These are phyloP conservation scores for Chelonus formosanus DNA, from an alignment of 2,888 invertebrate genomes.

Conservation along the genomic window DNA sequence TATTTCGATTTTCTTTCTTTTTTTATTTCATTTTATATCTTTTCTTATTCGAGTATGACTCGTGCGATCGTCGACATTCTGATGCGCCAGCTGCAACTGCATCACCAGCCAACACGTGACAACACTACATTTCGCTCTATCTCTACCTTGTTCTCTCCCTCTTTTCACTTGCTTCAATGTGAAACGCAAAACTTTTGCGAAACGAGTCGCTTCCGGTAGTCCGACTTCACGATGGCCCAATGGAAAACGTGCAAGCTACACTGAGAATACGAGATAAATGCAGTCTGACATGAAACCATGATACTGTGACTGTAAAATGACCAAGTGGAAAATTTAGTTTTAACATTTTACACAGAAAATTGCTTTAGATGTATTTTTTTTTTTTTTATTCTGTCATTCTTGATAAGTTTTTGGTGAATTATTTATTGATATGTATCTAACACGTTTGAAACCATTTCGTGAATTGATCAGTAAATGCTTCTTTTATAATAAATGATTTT, in stretches of 20 bases:
- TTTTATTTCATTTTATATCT: slow-evolving; percentile 10
- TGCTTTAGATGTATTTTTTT: not conserved
- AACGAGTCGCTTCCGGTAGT: slow-evolving; percentile 25
- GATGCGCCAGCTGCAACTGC: slow-evolving; percentile 22
- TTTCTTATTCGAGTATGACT: slow-evolving; percentile 7
- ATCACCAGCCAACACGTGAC: slow-evolving; percentile 18
- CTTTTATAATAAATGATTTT: too few species aligned
- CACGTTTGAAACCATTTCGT: too few species aligned
- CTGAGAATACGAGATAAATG: slow-evolving; percentile 32
- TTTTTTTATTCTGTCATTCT: not conserved
- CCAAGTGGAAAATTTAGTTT: slow-evolving; percentile 10
- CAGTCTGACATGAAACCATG: slow-evolving; percentile 16
- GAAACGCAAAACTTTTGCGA: slow-evolving; percentile 32
- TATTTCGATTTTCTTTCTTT: not conserved
- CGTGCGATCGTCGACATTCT: slow-evolving; percentile 14
- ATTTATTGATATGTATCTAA: too few species aligned
- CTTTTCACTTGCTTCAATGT: slow-evolving; percentile 18
- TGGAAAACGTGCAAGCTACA: slow-evolving; percentile 25
- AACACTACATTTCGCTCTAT: slow-evolving; percentile 6
- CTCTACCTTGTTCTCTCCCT: not conserved
- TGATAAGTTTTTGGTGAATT: not conserved
- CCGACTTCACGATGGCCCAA: slow-evolving; percentile 22
- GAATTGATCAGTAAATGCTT: too few species aligned
- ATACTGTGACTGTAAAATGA: slow-evolving; percentile 15
- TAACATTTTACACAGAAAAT: too few species aligned